Base-by-base conservation (phyloP, 2,888 invertebrate species). In the Drosophila setosimentum region DNA sequence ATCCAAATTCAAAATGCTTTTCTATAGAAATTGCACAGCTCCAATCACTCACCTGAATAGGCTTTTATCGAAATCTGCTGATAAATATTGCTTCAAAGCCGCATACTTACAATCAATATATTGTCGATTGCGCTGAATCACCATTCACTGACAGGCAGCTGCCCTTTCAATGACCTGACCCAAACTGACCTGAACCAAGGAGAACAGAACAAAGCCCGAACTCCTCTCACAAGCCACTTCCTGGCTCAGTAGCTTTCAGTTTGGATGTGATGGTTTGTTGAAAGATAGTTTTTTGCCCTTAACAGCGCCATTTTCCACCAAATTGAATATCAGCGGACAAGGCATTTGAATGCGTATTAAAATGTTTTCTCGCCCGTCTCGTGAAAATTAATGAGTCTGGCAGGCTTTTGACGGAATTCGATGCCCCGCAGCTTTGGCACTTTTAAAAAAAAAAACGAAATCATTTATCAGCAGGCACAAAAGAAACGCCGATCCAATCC, bases 381-480 rank as follows among this genome's bases (percentile, higher is more conserved):
- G 53, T 73, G 72, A 51, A 83, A 89, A 87, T 87, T 91, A 87
- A 87, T 91, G 86, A 91, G 91, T 74, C 88, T 84, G 91, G 77
- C 86, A 85, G 80, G 76, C 91, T 79, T 84, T 87, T 87, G 90
- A 89, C 88, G 86, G 88, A 82, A 85, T 89, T 89, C 82, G 74
- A 82, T 86, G 82, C 87, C 87, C 83, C 87, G 87, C 71, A 83
- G 89, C 90, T 81, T 72, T 72, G 65, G n/a, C 61, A 83, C 63
- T 64, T 71, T 69, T 83, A 84, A 72, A 80, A 80, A 88, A 88
- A 85, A 86, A 86, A 83, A 86, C 75, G 72, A 87, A 90, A 90
- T 90, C 85, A 85, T 85, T 85, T 85, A 85, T 85, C 85, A 85
- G 77, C 73, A 10, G 69, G 50, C 73, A 85, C 87, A 90, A 85